Conservation (phyloP, 2,797 vertebrate species). For the Taenioides sp. region DNA sequence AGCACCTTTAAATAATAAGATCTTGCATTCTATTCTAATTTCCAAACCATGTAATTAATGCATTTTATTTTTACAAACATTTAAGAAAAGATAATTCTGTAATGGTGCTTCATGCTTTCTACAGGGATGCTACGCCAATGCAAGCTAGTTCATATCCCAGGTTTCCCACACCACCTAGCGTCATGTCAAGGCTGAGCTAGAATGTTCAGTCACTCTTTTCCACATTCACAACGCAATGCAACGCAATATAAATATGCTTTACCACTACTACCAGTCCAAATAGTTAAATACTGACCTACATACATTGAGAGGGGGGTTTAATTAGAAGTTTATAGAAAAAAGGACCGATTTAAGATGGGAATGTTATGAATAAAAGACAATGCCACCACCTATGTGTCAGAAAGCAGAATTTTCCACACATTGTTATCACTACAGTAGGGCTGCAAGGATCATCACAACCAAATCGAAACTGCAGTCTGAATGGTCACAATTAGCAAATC, state of each 20-base stretch:
- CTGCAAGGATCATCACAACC: too few species aligned
- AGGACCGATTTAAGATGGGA: constrained; percentile 10
- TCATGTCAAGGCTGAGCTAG: constrained; percentile 46
- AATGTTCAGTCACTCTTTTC: constrained; percentile 34
- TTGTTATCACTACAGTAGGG: too few species aligned
- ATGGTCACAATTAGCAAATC: too few species aligned
- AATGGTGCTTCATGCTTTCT: background rate
- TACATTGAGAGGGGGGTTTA: background rate
- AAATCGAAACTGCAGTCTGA: too few species aligned
- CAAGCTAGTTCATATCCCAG: constrained; percentile 46
- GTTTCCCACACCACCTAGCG: constrained; percentile 70
- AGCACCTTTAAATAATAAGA: too few species aligned
- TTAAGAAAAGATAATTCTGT: background rate
- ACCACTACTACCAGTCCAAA: constrained; percentile 12
- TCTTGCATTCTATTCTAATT: background rate
- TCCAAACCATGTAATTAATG: background rate
- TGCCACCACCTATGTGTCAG: constrained; percentile 23
- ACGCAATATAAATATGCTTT: background rate
- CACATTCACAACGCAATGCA: background rate
- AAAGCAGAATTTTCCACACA: constrained; percentile 4
- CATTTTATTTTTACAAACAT: background rate
- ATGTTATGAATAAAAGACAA: constrained; percentile 67
- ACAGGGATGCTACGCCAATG: constrained; percentile 5
- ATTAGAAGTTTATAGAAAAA: constrained; percentile 2
- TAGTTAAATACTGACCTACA: background rate